Conservation (phyloP, 64 coral and sea anemone species). For the Montipora foliosa region DNA sequence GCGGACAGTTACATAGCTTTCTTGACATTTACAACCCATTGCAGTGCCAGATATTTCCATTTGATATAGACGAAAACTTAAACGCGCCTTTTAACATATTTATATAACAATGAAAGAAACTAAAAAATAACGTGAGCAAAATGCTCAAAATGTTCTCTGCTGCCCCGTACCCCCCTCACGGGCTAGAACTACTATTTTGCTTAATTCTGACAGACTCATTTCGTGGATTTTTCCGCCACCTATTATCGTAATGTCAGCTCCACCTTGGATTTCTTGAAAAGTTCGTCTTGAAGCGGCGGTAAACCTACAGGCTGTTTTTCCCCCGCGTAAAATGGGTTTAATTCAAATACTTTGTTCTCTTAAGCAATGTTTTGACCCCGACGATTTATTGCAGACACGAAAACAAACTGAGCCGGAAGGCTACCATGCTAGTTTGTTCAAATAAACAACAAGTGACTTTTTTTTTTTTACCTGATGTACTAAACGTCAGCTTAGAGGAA, state of each 20-base stretch:
- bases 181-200: background rate
- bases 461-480: background rate
- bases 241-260: background rate
- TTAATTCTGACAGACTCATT: background rate
- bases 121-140: background rate
- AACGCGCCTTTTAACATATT: slow-evolving; percentile 9
- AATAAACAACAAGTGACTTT: background rate
- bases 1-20: background rate
- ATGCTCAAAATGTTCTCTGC: slow-evolving; percentile 7
- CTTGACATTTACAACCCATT: background rate
- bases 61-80: background rate
- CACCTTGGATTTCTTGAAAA: background rate
- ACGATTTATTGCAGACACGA: background rate
- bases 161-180: background rate
- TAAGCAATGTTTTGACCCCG: background rate
- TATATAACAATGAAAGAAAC: background rate
- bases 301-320: background rate
- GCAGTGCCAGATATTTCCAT: background rate
- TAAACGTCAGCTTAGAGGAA: background rate
- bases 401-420: background rate
- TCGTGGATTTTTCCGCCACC: background rate
- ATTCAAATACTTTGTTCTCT: background rate
- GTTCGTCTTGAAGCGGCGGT: background rate
- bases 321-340: background rate
- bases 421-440: background rate